These are phyloP conservation scores for Seira musarum DNA, from an alignment of 2,888 invertebrate genomes.

Conservation along the genomic window DNA sequence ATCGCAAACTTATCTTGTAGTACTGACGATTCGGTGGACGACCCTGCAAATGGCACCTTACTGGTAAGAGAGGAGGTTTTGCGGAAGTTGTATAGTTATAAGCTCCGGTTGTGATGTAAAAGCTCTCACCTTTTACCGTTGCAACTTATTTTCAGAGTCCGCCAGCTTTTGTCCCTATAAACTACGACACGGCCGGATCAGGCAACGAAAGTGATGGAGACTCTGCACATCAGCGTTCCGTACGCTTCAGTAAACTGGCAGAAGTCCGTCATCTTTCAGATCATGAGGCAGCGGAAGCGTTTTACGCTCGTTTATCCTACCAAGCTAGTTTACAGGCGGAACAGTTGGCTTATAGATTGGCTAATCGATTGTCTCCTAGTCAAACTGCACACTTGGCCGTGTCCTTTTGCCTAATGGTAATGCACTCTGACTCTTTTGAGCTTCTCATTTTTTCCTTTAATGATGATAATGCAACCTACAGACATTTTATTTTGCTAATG, in stretches of 20 bases:
- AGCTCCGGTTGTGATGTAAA: slow-evolving; percentile 6
- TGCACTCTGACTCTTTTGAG: too few species aligned
- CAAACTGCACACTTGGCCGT: slow-evolving; percentile 88
- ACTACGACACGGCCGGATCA: slow-evolving; percentile 80
- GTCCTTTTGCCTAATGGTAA: slow-evolving; percentile 87
- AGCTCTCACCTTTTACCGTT: slow-evolving; percentile 43
- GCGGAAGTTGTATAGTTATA: too few species aligned
- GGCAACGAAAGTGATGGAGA: slow-evolving; percentile 89
- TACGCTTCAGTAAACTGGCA: slow-evolving; percentile 89
- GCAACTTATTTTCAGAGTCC: slow-evolving; percentile 85
- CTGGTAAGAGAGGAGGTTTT: too few species aligned
- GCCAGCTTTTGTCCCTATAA: slow-evolving; percentile 92
- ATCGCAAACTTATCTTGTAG: slow-evolving; percentile 32
- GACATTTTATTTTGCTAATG: too few species aligned
- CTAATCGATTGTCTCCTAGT: slow-evolving; percentile 82
- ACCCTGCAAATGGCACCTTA: slow-evolving; percentile 60
- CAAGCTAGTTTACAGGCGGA: slow-evolving; percentile 90
- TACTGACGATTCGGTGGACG: slow-evolving; percentile 60
- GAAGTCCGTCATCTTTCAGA: slow-evolving; percentile 88
- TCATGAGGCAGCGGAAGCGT: slow-evolving; percentile 91
- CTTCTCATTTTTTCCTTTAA: not conserved
- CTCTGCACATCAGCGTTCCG: slow-evolving; percentile 84
- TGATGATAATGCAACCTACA: not conserved
- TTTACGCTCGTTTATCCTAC: slow-evolving; percentile 94
- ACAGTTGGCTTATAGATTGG: slow-evolving; percentile 82